Evolutionary conservation across 2,113 vertebrate genomes (phyloP).

Genomic region (Peromyscus leucopus): DNA sequence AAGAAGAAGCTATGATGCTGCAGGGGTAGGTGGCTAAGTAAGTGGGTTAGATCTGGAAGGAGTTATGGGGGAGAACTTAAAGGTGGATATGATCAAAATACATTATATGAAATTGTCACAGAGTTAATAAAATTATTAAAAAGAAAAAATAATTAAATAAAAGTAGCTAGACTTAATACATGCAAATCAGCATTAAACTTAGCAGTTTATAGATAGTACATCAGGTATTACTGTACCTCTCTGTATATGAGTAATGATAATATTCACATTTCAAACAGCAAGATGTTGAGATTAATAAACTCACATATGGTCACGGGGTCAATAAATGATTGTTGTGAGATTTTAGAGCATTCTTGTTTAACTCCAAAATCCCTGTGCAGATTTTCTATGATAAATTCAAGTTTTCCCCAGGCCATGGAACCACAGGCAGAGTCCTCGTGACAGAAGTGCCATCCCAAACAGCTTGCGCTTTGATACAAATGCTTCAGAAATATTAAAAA

Average conservation of each 20-base stretch:
- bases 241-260: background rate
- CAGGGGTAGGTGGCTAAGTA: background rate
- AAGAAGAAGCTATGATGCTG: background rate
- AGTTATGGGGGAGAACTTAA: background rate
- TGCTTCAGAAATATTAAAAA: conserved; percentile 54
- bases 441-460: background rate
- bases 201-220: background rate
- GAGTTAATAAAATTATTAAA: background rate
- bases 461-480: background rate
- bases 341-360: background rate
- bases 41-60: background rate
- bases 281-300: background rate
- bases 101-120: background rate
- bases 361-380: background rate
- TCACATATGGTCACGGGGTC: background rate
- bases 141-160: background rate
- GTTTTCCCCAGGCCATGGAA: background rate
- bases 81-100: background rate
- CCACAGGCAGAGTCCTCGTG: background rate
- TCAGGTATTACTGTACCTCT: background rate
- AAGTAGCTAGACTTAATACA: background rate
- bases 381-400: background rate
- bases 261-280: background rate
- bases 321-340: background rate
- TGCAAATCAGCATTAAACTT: background rate